phyloP scores from a whole-genome alignment of 1,140 invertebrate genomes.

The Ostrea edulis region DNA sequence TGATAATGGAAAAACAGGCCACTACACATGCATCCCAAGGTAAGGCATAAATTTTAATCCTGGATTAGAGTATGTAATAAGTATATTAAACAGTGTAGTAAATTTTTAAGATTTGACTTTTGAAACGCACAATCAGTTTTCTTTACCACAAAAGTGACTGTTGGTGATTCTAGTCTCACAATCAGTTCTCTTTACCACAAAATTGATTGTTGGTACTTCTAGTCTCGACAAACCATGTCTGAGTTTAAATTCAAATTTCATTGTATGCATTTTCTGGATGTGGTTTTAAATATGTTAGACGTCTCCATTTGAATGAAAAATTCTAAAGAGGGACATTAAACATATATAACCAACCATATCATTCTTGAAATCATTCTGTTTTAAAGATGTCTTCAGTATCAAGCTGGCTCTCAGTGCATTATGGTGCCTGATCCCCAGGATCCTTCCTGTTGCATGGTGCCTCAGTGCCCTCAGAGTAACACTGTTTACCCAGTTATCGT shows the following conservation, averaged over 20 bases:
- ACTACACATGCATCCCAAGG: conserved; percentile 58
- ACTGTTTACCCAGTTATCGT: conserved; percentile 47
- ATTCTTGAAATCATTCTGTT: not conserved
- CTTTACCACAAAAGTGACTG: not conserved
- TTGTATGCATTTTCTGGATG: too few species aligned
- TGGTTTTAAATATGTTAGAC: too few species aligned
- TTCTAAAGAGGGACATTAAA: too few species aligned
- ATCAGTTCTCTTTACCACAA: not conserved
- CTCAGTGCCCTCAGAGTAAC: conserved; percentile 47
- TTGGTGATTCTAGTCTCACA: not conserved
- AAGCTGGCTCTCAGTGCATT: conserved; percentile 45
- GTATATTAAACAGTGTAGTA: too few species aligned
- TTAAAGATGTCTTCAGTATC: conserved; percentile 54
- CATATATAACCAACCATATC: too few species aligned
- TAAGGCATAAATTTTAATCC: conserved; percentile 38
- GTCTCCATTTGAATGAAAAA: too few species aligned
- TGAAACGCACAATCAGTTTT: not conserved
- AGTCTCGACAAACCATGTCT: not conserved
- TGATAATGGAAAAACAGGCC: conserved; percentile 50
- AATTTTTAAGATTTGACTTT: too few species aligned
- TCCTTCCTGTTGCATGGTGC: conserved; percentile 51
- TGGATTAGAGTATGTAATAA: too few species aligned
- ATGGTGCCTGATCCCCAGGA: conserved; percentile 51
- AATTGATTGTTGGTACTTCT: not conserved
- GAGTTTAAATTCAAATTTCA: too few species aligned